Base-by-base conservation (phyloP, 2,888 invertebrate species). In the Antheraea yamamai region DNA sequence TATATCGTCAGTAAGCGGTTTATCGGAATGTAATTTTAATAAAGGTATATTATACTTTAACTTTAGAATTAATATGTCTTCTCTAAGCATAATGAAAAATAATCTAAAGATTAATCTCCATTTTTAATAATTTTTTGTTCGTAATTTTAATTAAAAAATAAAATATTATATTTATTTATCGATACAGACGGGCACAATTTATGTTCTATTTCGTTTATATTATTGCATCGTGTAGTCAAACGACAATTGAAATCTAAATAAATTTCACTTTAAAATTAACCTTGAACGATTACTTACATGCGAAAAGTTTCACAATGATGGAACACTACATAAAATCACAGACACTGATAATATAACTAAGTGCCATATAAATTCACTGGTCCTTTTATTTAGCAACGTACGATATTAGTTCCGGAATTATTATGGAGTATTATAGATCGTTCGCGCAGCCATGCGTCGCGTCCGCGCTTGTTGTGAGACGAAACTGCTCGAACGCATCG, bases 391-490 rank as follows among this genome's bases (percentile, higher is more conserved):
- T 26, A 23, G 2, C 64, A 20, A 20, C 35, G 7, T 20, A 68
- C 8, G 39, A 68, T 39, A 20, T 68, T 35, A 35, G 35, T 68
- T 68, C 18, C 18, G 20, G 20, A 68, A 68, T 68, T 39, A 18
- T 23, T 14, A 39, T 68, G 68, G 39, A 68, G 10, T 68, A 20
- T 39, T 68, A 26, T n/a, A 2, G 68, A 68, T 35, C 35, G 64
- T 64, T 8, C 58, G 20, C 4, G 58, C 35, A 55, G 23, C 55
- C 52, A 71, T 77, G 74, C 79, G 76, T 71, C 77, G 77, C 78
- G 81, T 76, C 80, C 77, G 77, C 84, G 71, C 74, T 61, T 81
- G 84, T 88, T 87, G 88, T 89, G 86, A 83, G 77, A 84, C 86
- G 86, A 82, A 86, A 87, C 88, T 35, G 68, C 39, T 68, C 68